These are phyloP conservation scores for Rhinogobio ventralis DNA, from an alignment of 2,797 vertebrate genomes.

Conservation along the genomic window DNA sequence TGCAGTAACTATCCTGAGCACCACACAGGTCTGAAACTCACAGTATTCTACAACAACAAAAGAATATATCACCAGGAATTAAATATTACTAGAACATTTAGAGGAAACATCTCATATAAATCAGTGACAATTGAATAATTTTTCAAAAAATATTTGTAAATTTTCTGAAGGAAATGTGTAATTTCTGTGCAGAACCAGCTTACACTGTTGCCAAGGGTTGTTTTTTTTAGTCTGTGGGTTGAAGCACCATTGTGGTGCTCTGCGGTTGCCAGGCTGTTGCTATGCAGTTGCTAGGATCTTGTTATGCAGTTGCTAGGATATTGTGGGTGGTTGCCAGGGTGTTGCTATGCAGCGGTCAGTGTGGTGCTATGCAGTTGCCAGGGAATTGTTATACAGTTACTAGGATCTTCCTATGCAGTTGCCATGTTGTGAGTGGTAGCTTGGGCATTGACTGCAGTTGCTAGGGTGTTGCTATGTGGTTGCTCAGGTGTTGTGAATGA, in stretches of 20 bases:
- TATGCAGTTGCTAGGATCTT: background rate
- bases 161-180: background rate
- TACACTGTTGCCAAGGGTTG: background rate
- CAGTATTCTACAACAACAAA: constrained; percentile 2
- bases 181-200: background rate
- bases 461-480: background rate
- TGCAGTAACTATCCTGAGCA: constrained; percentile 1
- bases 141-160: background rate
- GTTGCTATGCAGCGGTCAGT: background rate
- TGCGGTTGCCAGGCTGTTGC: background rate
- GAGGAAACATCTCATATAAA: background rate
- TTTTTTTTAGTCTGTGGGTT: background rate
- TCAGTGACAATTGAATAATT: background rate
- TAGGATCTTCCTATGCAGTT: background rate
- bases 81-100: background rate
- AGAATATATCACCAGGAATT: background rate
- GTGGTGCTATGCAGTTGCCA: background rate
- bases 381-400: too few species aligned
- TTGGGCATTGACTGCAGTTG: too few species aligned
- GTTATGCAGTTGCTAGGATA: too few species aligned
- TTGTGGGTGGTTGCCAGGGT: background rate
- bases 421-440: background rate
- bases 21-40: background rate
- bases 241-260: background rate
- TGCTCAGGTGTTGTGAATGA: background rate